These are phyloP conservation scores for Brachypalpus laphriformis DNA, from an alignment of 2,888 invertebrate genomes.

Conservation along the genomic window DNA sequence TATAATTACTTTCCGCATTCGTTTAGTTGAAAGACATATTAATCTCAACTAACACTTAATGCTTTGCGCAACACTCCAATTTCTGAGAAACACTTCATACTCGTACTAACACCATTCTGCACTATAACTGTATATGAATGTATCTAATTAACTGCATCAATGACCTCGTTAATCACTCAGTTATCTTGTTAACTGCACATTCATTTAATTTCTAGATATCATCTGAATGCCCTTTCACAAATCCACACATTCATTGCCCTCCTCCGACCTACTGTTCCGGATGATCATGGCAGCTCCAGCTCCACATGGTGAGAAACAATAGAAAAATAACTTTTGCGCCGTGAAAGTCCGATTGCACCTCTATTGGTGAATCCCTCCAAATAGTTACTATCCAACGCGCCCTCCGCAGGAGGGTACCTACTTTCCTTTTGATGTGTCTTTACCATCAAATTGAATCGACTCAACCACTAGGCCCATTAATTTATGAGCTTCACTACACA, in stretches of 20 bases:
- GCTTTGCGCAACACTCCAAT: conserved; percentile 34
- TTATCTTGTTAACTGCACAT: conserved; percentile 59
- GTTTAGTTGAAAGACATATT: conserved; percentile 8
- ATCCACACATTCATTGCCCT: conserved; percentile 47
- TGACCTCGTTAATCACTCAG: conserved; percentile 71
- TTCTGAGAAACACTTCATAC: conserved; percentile 24
- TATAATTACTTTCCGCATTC: background rate
- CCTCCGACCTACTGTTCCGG: conserved; percentile 16
- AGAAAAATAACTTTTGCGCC: conserved; percentile 26
- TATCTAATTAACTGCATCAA: conserved; percentile 56
- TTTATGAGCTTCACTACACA: conserved; percentile 70
- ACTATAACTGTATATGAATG: conserved; percentile 40
- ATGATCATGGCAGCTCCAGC: background rate
- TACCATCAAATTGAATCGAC: conserved; percentile 43
- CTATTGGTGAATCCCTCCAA: background rate
- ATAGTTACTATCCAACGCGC: background rate
- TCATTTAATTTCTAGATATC: conserved; percentile 61
- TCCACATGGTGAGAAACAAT: conserved; percentile 39
- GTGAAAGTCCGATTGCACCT: conserved; percentile 43
- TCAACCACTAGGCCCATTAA: conserved; percentile 45
- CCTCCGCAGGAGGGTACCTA: background rate
- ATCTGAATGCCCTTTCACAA: conserved; percentile 72
- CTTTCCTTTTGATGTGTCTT: conserved; percentile 62
- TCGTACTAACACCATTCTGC: conserved; percentile 21
- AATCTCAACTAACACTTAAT: background rate